Conservation (phyloP, 2,113 vertebrate genomes). For the Myotis davidii region DNA sequence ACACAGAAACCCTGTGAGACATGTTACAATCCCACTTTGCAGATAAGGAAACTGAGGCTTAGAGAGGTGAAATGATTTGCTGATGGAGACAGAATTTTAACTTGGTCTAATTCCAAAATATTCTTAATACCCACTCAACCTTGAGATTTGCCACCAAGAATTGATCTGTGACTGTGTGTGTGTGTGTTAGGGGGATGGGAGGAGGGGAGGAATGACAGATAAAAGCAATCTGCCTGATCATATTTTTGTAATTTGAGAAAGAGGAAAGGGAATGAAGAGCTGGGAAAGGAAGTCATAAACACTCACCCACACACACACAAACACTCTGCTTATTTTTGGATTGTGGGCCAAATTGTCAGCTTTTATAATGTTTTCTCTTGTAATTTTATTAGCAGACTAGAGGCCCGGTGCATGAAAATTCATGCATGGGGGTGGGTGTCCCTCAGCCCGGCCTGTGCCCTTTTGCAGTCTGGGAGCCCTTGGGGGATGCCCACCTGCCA, state of each 20-base stretch:
- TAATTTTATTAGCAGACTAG: neutral
- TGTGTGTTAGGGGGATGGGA: too few relatives aligned
- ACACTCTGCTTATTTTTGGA: neutral
- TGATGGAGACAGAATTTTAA: neutral
- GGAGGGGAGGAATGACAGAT: neutral
- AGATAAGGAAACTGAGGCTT: neutral
- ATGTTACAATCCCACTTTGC: neutral
- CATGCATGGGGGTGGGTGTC: too few relatives aligned
- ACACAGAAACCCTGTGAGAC: neutral
- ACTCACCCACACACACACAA: neutral
- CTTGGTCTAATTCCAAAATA: neutral
- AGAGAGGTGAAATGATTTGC: neutral
- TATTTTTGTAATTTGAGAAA: neutral
- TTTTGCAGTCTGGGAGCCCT: too few relatives aligned
- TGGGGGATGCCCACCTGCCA: too few relatives aligned
- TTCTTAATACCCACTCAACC: neutral
- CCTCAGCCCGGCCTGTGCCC: too few relatives aligned
- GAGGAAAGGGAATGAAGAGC: neutral
- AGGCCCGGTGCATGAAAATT: too few relatives aligned
- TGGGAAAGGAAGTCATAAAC: neutral
- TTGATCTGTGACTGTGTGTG: neutral
- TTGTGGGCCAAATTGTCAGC: neutral
- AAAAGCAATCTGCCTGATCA: neutral
- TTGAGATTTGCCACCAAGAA: neutral
- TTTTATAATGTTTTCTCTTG: neutral